Conservation (phyloP, 2,888 invertebrate genomes). For the Apamea epomidion region DNA sequence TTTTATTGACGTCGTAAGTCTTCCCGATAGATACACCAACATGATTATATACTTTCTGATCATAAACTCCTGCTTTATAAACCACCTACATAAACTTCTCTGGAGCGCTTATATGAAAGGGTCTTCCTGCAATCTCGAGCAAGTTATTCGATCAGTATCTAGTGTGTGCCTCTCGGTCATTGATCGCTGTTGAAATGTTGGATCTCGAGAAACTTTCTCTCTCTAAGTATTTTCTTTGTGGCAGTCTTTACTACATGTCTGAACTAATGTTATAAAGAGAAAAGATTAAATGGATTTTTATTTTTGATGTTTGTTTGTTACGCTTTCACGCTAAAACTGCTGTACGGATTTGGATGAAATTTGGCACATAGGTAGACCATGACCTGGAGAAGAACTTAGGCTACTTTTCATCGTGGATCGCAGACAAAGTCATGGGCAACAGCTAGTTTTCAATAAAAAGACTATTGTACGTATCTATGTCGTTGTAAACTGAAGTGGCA, state of each 20-base stretch:
- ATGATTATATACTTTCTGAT: background rate
- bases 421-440: background rate
- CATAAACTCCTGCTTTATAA: constrained; percentile 14
- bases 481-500: background rate
- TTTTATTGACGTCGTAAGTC: constrained; percentile 6
- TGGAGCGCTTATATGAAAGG: constrained; percentile 9
- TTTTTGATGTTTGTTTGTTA: background rate
- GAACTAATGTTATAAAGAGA: background rate
- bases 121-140: constrained; percentile 22
- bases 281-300: background rate
- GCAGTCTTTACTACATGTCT: background rate
- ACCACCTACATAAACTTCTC: constrained; percentile 19
- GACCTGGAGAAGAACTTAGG: background rate
- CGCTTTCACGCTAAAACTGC: background rate
- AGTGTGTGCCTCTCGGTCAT: constrained; percentile 3
- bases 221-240: background rate
- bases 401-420: background rate
- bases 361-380: background rate
- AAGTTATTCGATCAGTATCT: constrained; percentile 38
- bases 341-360: background rate
- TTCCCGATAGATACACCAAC: background rate
- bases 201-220: background rate
- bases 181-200: constrained; percentile 20
- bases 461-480: background rate
- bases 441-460: background rate